phyloP scores from a whole-genome alignment of 2,888 invertebrate genomes.

The Hoplodrina ambigua region DNA sequence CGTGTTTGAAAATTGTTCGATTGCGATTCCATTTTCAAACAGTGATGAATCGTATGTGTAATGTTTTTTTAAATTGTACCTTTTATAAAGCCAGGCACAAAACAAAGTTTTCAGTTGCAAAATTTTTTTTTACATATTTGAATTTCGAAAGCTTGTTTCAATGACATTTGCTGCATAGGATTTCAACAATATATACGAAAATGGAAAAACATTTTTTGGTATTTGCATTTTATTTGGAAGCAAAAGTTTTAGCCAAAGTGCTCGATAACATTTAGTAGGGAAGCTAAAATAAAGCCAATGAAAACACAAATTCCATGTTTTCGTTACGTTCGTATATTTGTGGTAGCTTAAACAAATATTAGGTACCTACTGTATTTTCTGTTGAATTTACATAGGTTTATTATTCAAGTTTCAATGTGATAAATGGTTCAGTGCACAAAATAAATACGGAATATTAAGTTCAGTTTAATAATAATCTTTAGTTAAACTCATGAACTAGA shows the following conservation, averaged over 20 bases:
- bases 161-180: not conserved
- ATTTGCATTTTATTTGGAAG: slow-evolving; percentile 1
- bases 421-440: not conserved
- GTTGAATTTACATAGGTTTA: slow-evolving; percentile 10
- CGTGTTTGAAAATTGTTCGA: slow-evolving; percentile 17
- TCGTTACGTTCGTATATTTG: slow-evolving; percentile 1
- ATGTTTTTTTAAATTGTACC: not conserved
- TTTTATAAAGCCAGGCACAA: not conserved
- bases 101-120: not conserved
- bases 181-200: not conserved
- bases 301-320: slow-evolving; percentile 23
- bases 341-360: slow-evolving; percentile 1
- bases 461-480: not conserved
- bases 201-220: slow-evolving; percentile 1
- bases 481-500: not conserved
- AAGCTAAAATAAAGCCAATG: slow-evolving; percentile 19
- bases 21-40: not conserved
- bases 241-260: slow-evolving; percentile 11
- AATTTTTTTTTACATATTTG: not conserved
- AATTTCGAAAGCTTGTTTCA: not conserved
- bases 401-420: not conserved
- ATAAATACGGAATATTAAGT: not conserved
- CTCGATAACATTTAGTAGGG: slow-evolving; percentile 12
- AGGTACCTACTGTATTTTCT: slow-evolving; percentile 10
- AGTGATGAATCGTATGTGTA: not conserved